phyloP scores from a whole-genome alignment of 2,797 vertebrate genomes.

The Octomys mimax region DNA sequence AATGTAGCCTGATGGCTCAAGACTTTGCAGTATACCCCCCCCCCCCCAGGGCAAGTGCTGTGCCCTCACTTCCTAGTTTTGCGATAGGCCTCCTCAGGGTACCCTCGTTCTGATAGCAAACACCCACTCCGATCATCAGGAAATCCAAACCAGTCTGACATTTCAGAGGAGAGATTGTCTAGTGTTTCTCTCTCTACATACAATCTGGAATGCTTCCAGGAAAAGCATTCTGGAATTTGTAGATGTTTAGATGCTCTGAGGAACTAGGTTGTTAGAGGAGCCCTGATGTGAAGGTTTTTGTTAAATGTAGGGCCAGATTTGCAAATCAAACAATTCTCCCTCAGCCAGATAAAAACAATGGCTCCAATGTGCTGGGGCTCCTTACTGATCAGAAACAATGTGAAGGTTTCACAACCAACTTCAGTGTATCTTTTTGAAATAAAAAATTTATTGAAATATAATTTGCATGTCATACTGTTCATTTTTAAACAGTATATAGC shows the following conservation, averaged over 20 bases:
- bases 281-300: constrained; percentile 63
- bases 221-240: constrained; percentile 54
- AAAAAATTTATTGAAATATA: constrained; percentile 22
- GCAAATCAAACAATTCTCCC: constrained; percentile 25
- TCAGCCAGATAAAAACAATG: constrained; percentile 1
- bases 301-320: constrained; percentile 37
- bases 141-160: constrained; percentile 34
- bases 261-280: constrained; percentile 36
- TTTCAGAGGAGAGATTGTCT: constrained; percentile 37
- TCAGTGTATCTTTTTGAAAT: neutral
- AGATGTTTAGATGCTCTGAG: constrained; percentile 44
- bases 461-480: neutral
- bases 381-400: neutral
- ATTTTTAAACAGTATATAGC: neutral
- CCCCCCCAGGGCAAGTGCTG: neutral
- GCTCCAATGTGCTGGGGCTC: constrained; percentile 24
- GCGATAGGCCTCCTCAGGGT: neutral
- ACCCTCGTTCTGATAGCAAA: constrained; percentile 52
- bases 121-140: constrained; percentile 60
- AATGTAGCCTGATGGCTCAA: neutral
- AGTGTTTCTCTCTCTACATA: constrained; percentile 28
- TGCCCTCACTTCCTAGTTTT: constrained; percentile 9
- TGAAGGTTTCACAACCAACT: neutral
- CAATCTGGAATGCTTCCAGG: constrained; percentile 61
- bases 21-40: neutral